Evolutionary conservation across 2,797 vertebrate genomes (phyloP), one percentile per base, ranked within the genome.

Genomic region (Semotilus atromaculatus): DNA sequence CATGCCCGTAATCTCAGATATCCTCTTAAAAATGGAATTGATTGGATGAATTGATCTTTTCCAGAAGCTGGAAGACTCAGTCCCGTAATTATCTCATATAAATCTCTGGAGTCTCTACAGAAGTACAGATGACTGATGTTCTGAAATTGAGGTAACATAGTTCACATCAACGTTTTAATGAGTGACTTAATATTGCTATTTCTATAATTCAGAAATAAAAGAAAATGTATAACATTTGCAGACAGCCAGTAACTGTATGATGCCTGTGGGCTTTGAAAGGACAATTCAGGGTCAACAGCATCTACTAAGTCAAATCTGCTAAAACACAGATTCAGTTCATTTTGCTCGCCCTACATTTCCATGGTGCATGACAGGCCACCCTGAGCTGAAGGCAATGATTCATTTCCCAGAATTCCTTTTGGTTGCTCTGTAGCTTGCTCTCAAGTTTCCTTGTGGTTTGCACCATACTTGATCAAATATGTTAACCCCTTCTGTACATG

Each of bases 1-100:
- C 92, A 88, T 91, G 90, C 87, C 89, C 86, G 91, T 94, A 94
- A 94, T 94, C 92, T 93, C 92, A 93, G 89, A 93, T 93, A 94
- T 95, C 94, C 94, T 94, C 93, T 95, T 94, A 93, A 95, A 95
- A 95, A 92, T 92, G 90, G 91, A 94, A 94, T 95, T 94, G 94
- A 95, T 94, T 94, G 93, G 93, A 95, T 92, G 84, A 94, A 95
- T 95, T 95, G 95, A 95, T 96, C 93, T 92, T 92, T 91, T 87
- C 88, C 90, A 75, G 85, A 80, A 91, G 91, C 92, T 93, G 90
- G 90, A 92, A 94, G 93, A 94, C 93, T 91, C 85, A 90, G 90
- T 72, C 85, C 87, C 87, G 92, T 94, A 94, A 95, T 94, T 94
- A 94, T 94, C 93, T 92, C 91, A 93, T 88, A 83, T 94, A 95